These are phyloP conservation scores for Phrynocephalus versicolor DNA, from an alignment of 2,113 vertebrate genomes.

Conservation along the genomic window DNA sequence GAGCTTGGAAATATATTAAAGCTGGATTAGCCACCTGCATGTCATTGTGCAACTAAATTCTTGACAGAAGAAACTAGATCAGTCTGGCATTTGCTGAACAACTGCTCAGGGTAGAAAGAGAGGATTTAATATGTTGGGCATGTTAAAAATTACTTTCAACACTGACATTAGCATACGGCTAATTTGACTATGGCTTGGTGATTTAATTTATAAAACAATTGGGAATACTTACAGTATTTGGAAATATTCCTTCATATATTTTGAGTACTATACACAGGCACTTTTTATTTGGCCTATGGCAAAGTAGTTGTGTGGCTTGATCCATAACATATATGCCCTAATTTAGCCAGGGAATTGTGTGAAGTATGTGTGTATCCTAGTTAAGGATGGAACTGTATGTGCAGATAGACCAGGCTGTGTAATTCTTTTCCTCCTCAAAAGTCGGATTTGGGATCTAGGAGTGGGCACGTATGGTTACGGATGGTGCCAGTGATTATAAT, in stretches of 20 bases:
- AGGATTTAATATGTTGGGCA: not conserved
- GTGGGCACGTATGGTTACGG: not conserved
- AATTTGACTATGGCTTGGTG: not conserved
- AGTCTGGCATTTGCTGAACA: slow-evolving; percentile 1
- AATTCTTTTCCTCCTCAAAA: not conserved
- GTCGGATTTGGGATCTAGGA: not conserved
- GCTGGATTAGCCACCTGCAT: not conserved
- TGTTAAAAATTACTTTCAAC: not conserved
- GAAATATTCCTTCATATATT: not conserved
- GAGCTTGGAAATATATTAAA: slow-evolving; percentile 32
- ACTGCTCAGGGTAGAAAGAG: not conserved
- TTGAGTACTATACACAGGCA: not conserved
- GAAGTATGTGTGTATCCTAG: not conserved
- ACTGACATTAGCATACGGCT: not conserved
- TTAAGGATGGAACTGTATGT: not conserved
- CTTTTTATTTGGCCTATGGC: not conserved
- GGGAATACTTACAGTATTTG: not conserved
- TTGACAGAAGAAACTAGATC: slow-evolving; percentile 27
- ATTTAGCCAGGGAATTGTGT: not conserved
- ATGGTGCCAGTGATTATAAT: not conserved
- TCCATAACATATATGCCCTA: not conserved
- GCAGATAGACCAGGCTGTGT: not conserved
- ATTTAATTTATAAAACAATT: not conserved
- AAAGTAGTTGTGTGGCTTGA: not conserved
- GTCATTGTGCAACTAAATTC: slow-evolving; percentile 27